These are phyloP conservation scores for Megaceryle torquata DNA, from an alignment of 2,113 vertebrate species.

Conservation along the genomic window DNA sequence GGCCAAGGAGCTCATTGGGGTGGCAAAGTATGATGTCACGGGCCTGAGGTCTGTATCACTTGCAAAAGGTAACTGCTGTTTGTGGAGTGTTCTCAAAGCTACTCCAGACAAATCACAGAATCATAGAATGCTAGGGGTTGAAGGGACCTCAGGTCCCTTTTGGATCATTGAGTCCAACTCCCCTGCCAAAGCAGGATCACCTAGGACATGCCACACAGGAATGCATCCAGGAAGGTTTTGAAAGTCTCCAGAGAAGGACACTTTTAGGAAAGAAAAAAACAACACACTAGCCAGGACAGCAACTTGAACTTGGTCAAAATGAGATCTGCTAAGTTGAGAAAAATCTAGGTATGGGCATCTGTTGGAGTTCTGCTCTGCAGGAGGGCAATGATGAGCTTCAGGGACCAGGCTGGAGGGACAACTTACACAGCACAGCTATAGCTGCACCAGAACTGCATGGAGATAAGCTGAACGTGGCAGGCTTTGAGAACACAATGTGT, in stretches of 20 bases:
- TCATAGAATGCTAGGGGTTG: too few relatives aligned
- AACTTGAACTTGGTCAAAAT: neutral
- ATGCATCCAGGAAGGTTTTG: too few relatives aligned
- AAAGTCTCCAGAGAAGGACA: too few relatives aligned
- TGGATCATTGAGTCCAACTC: too few relatives aligned
- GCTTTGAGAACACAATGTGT: accelerated
- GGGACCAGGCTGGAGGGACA: neutral
- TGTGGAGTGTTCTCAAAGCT: neutral
- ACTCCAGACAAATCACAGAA: neutral
- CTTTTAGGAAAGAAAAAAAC: too few relatives aligned
- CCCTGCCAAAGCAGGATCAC: too few relatives aligned
- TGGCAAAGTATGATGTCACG: neutral
- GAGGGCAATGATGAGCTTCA: neutral
- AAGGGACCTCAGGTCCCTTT: too few relatives aligned
- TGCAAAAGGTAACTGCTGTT: neutral
- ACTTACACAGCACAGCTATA: neutral
- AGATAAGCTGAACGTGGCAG: neutral
- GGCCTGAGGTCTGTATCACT: neutral
- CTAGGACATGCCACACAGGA: too few relatives aligned
- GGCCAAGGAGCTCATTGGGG: neutral
- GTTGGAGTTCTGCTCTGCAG: neutral
- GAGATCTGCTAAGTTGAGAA: accelerated
- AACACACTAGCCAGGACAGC: neutral
- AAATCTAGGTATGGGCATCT: neutral
- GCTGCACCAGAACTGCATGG: neutral